Base-by-base conservation (phyloP, 37 sponge, comb jelly and placozoan species). In the Dysidea cf. avara region DNA sequence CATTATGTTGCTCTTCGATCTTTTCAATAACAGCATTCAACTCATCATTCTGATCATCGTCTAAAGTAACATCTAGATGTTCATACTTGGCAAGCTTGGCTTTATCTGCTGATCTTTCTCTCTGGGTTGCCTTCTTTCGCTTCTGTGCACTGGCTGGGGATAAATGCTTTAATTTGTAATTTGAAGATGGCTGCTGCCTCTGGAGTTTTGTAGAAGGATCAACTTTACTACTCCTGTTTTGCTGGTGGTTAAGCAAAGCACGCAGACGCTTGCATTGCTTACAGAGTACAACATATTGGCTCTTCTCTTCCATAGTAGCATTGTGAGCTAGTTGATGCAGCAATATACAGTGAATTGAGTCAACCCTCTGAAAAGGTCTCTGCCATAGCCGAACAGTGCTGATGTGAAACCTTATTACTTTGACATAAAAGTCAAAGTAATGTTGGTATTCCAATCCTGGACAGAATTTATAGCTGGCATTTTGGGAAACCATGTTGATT, bases 391-490 rank as follows among this genome's bases (percentile, higher is more conserved):
- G 65, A 38, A 77, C 20, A 56, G 25, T 50, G 17, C 64, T 76
- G 12, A 56, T 53, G 30, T 76, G 66, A 31, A 53, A 76, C 53
- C 77, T 36, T 33, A 76, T 62, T 25, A 64, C 66, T 20, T 64
- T 55, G 64, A 30, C 48, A 43, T 76, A 62, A 12, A 9, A 31
- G 39, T 53, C 53, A 9, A 63, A 35, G 49, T 66, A 55, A 3
- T 9, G 25, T 17, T 61, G 22, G 33, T 57, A 43, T 12, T 75
- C 53, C 3, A 75, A 18, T 17, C 78, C 68, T 39, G 78, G 78
- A 66, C 78, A 77, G 55, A 77, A 77, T 39, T 77, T 77, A 56
- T 77, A 66, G 1, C 51, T 24, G 21, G 52, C 46, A 39, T 56
- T 75, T 9, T 29, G 52, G 7, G 64, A 16, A 63, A 61, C 22